Percentiles rank a stretch among this genome's conserved stretches.
phyloP scores from a whole-genome alignment of 2,797 vertebrate genomes.

The Neosalanx taihuensis region DNA sequence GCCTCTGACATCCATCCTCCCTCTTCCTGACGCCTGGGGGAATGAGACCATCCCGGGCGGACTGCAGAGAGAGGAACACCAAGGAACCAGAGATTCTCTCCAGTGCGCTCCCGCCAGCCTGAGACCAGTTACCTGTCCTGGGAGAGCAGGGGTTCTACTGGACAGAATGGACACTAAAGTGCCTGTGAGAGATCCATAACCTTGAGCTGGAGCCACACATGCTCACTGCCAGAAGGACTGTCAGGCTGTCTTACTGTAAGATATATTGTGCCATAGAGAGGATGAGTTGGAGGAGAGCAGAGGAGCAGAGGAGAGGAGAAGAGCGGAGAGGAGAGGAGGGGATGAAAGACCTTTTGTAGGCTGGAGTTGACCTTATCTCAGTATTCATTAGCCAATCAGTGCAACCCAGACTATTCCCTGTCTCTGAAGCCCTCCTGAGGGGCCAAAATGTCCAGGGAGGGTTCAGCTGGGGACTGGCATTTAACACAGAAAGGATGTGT shows the following conservation, averaged over 20 bases:
- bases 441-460: neutral
- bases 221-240: neutral
- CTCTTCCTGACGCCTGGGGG: too few species aligned
- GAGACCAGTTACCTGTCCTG: too few species aligned
- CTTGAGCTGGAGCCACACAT: neutral
- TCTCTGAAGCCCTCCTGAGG: conserved; percentile 1
- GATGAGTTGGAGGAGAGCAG: neutral
- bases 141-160: neutral
- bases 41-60: too few species aligned
- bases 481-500: neutral
- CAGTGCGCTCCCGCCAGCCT: too few species aligned
- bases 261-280: neutral
- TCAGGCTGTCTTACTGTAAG: neutral
- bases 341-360: conserved; percentile 8
- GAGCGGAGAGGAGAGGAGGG: neutral
- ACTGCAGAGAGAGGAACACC: too few species aligned
- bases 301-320: conserved; percentile 8
- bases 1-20: too few species aligned
- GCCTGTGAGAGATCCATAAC: neutral
- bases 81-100: too few species aligned
- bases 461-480: conserved; percentile 10
- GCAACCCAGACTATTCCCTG: neutral
- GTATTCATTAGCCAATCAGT: conserved; percentile 4
- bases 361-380: conserved; percentile 13
- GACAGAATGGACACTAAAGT: neutral